Percentiles rank a stretch among this genome's conserved stretches.
Evolutionary conservation across 2,113 vertebrate genomes (phyloP).

Genomic region (Anhinga anhinga): DNA sequence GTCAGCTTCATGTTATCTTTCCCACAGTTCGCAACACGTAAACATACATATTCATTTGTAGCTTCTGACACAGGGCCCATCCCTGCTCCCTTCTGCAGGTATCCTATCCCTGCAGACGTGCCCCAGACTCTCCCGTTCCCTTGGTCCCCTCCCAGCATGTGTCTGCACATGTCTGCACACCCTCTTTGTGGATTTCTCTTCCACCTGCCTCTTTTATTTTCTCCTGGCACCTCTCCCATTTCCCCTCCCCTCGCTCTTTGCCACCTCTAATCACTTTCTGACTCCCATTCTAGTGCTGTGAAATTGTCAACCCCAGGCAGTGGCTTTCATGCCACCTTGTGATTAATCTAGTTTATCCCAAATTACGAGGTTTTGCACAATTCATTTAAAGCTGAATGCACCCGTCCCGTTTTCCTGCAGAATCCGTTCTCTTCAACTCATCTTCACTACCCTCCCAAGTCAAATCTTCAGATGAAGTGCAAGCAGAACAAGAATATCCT

Average conservation of each 20-base stretch:
- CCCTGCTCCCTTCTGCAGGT: neutral
- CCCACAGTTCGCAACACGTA: neutral
- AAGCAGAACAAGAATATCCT: constrained; percentile 17
- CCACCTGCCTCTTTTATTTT: neutral
- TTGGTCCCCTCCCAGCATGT: neutral
- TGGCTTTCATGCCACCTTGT: neutral
- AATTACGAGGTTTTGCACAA: neutral
- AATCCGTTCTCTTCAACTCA: neutral
- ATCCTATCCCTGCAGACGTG: neutral
- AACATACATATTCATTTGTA: neutral
- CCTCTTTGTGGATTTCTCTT: neutral
- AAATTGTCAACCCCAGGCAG: neutral
- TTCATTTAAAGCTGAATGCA: neutral
- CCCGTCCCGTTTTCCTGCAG: neutral
- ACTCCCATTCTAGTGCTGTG: neutral
- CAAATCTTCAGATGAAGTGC: neutral
- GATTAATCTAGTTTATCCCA: constrained; percentile 1
- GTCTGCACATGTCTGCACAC: neutral
- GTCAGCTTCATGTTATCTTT: neutral
- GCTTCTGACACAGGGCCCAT: neutral
- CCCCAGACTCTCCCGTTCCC: neutral
- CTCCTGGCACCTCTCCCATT: neutral
- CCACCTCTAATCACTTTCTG: neutral
- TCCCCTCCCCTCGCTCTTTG: neutral
- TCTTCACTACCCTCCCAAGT: neutral